Conservation (phyloP, 2,888 invertebrate species). For the Cacoxenus indagator region DNA sequence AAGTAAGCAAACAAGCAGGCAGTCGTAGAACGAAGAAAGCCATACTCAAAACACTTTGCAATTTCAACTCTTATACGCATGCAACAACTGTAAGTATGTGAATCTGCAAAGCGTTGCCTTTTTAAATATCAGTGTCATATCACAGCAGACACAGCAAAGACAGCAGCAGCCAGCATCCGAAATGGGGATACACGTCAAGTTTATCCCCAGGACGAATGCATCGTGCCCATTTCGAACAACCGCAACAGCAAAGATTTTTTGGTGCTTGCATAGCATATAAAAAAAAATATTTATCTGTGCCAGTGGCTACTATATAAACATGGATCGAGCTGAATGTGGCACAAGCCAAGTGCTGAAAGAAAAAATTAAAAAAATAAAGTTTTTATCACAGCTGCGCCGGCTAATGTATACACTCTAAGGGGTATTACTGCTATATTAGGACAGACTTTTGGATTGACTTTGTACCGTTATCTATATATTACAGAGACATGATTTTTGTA, state of each 20-base stretch:
- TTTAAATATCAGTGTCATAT: slow-evolving; percentile 61
- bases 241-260: background rate
- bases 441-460: too few relatives aligned
- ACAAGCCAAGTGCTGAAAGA: slow-evolving; percentile 1
- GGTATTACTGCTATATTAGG: background rate
- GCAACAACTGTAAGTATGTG: slow-evolving; percentile 4
- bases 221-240: background rate
- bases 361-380: background rate
- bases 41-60: background rate
- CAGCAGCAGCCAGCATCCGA: background rate
- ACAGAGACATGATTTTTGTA: too few relatives aligned
- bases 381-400: too few relatives aligned
- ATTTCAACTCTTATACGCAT: background rate
- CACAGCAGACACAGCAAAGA: slow-evolving; percentile 23
- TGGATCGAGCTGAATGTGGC: background rate
- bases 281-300: background rate
- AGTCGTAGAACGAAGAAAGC: background rate
- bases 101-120: slow-evolving; percentile 43
- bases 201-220: slow-evolving; percentile 13
- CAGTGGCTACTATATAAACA: background rate
- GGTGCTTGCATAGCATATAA: background rate
- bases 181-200: background rate
- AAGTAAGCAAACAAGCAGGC: background rate
- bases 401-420: background rate
- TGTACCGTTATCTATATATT: too few relatives aligned